These are phyloP conservation scores for Pinna nobilis DNA, from an alignment of 1,140 invertebrate species.

Conservation along the genomic window DNA sequence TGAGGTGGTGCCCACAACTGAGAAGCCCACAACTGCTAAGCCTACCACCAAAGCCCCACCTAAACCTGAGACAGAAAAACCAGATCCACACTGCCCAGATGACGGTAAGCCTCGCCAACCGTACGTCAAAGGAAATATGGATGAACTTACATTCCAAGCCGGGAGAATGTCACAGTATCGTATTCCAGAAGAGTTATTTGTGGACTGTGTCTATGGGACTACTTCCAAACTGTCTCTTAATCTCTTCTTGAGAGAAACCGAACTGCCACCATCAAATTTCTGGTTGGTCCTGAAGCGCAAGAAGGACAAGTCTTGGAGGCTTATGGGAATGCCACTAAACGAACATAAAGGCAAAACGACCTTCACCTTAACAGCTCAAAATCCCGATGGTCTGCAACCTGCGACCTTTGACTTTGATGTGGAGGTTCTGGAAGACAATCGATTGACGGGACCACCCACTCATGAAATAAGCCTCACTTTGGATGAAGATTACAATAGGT, in stretches of 20 bases:
- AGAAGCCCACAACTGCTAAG: neutral
- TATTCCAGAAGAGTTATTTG: slow-evolving; percentile 90
- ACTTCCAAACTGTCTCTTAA: slow-evolving; percentile 84
- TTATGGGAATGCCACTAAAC: slow-evolving; percentile 77
- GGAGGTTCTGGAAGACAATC: slow-evolving; percentile 24
- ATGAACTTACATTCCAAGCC: slow-evolving; percentile 77
- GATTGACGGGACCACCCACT: slow-evolving; percentile 10
- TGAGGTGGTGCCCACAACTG: slow-evolving; percentile 7
- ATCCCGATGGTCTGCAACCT: slow-evolving; percentile 13
- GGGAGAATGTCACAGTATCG: slow-evolving; percentile 85
- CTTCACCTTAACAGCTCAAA: slow-evolving; percentile 53
- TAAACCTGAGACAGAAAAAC: neutral
- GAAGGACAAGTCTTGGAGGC: slow-evolving; percentile 67
- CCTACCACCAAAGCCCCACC: slow-evolving; percentile 12
- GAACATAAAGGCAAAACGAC: slow-evolving; percentile 80
- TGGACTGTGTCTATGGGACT: slow-evolving; percentile 89
- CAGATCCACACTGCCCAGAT: slow-evolving; percentile 30
- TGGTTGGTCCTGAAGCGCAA: slow-evolving; percentile 51
- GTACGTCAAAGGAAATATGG: slow-evolving; percentile 42
- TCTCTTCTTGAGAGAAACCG: slow-evolving; percentile 80
- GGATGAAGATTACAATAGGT: slow-evolving; percentile 82
- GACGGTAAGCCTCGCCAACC: slow-evolving; percentile 29
- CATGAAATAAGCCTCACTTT: slow-evolving; percentile 87
- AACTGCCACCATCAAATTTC: slow-evolving; percentile 37
- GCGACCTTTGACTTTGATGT: slow-evolving; percentile 41